Conservation (phyloP, 1,140 invertebrate genomes). For the Heliconius melpomene region DNA sequence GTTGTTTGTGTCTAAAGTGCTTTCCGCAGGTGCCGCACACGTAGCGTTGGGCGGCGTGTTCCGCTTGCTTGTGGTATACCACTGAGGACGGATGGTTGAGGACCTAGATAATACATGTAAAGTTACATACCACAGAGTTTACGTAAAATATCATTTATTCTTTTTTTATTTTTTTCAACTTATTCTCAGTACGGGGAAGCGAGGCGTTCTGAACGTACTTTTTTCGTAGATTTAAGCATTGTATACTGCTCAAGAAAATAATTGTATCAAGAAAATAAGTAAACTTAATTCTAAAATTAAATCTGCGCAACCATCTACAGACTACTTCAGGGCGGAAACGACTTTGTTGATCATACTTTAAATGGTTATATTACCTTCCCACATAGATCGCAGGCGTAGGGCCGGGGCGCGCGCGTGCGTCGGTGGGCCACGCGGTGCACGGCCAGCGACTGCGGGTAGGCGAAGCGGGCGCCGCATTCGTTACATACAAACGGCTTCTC, state of each 20-base stretch:
- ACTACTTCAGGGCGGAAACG: no score
- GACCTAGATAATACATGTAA: conserved; percentile 31
- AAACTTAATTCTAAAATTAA: neutral
- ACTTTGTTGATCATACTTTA: no score
- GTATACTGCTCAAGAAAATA: no score
- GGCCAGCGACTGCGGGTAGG: conserved; percentile 82
- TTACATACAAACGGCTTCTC: conserved; percentile 81
- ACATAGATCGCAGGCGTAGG: conserved; percentile 85
- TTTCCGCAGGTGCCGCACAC: conserved; percentile 87
- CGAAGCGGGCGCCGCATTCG: conserved; percentile 82
- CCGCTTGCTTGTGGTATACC: conserved; percentile 87
- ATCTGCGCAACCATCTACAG: neutral
- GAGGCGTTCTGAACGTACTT: no score
- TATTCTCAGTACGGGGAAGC: no score
- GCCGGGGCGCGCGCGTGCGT: conserved; percentile 71
- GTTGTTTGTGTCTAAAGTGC: conserved; percentile 86
- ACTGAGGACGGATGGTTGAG: conserved; percentile 83
- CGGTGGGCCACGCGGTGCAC: conserved; percentile 81
- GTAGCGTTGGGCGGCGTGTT: conserved; percentile 85
- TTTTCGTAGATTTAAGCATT: no score
- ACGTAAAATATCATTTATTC: no score
- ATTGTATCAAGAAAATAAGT: no score
- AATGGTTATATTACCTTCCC: conserved; percentile 79
- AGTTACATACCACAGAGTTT: no score
- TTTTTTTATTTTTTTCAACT: no score